Evolutionary conservation across 1,140 invertebrate genomes (phyloP).

Genomic region (Trigoniulus corallinus): DNA sequence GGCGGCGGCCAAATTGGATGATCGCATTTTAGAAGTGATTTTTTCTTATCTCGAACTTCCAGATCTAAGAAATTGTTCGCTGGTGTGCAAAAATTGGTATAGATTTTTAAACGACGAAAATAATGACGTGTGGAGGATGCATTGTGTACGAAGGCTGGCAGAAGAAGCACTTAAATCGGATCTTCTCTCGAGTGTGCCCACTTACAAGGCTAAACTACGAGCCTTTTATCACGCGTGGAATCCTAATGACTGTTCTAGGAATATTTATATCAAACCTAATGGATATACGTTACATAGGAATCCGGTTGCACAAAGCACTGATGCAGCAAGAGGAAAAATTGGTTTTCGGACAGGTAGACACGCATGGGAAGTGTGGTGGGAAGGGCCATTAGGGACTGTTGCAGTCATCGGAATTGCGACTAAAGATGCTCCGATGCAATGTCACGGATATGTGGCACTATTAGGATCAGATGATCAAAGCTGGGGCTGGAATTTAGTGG

Average conservation of each 20-base stretch:
- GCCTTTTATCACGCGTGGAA: slow-evolving; percentile 95
- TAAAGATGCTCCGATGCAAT: slow-evolving; percentile 72
- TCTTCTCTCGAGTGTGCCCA: slow-evolving; percentile 68
- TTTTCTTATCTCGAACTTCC: slow-evolving; percentile 80
- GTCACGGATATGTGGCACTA: slow-evolving; percentile 85
- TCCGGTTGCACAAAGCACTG: slow-evolving; percentile 95
- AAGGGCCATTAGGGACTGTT: slow-evolving; percentile 90
- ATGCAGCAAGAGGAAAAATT: slow-evolving; percentile 86
- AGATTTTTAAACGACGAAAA: slow-evolving; percentile 81
- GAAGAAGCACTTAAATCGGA: slow-evolving; percentile 86
- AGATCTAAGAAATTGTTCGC: slow-evolving; percentile 69
- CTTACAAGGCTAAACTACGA: slow-evolving; percentile 84
- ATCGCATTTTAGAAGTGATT: slow-evolving; percentile 77
- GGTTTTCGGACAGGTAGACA: slow-evolving; percentile 82
- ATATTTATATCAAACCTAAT: slow-evolving; percentile 93
- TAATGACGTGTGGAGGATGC: slow-evolving; percentile 84
- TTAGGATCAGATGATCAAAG: slow-evolving; percentile 90
- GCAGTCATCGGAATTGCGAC: slow-evolving; percentile 91
- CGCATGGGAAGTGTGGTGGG: slow-evolving; percentile 98
- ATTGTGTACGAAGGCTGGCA: slow-evolving; percentile 70
- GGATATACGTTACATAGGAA: slow-evolving; percentile 95
- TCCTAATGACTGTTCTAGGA: slow-evolving; percentile 87
- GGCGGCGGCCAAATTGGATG: slow-evolving; percentile 33
- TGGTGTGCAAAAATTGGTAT: slow-evolving; percentile 90
- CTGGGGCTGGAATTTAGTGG: slow-evolving; percentile 98